Percentiles rank a stretch among this genome's conserved stretches.
These are phyloP conservation scores for Cepaea nemoralis DNA, from an alignment of 1,140 invertebrate species.

Conservation along the genomic window DNA sequence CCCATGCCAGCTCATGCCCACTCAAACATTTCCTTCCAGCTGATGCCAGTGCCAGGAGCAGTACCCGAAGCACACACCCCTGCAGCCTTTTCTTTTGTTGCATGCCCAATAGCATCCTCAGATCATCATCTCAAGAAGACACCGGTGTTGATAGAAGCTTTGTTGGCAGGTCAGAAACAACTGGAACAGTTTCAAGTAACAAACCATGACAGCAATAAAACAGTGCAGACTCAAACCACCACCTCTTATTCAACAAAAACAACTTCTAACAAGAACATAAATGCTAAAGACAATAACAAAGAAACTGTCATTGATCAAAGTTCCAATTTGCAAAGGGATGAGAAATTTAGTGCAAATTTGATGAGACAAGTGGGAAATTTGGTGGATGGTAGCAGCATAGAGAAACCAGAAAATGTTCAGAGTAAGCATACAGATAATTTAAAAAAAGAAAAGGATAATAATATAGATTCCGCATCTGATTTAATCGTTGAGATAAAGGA, in stretches of 20 bases:
- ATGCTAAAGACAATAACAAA: neutral
- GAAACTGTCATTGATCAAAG: neutral
- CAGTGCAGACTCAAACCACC: neutral
- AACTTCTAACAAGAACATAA: neutral
- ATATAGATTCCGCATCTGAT: neutral
- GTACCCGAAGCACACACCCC: neutral
- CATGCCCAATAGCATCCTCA: neutral
- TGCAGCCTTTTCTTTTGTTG: neutral
- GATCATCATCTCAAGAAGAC: slow-evolving; percentile 30
- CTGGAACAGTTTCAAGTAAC: neutral
- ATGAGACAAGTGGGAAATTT: neutral
- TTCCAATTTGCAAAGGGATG: slow-evolving; percentile 10
- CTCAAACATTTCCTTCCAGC: slow-evolving; percentile 34
- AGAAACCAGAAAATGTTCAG: neutral
- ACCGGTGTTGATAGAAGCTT: slow-evolving; percentile 1
- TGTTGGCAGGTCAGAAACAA: slow-evolving; percentile 40
- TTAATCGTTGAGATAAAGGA: neutral
- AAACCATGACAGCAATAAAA: neutral
- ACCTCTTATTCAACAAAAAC: neutral
- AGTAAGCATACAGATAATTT: neutral
- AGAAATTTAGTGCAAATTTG: neutral
- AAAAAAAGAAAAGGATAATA: neutral
- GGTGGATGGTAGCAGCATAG: neutral
- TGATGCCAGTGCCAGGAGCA: slow-evolving; percentile 26
- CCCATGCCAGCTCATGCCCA: slow-evolving; percentile 36